Evolutionary conservation across 2,888 invertebrate species (phyloP).

Genomic region (Vesta saturnalis): DNA sequence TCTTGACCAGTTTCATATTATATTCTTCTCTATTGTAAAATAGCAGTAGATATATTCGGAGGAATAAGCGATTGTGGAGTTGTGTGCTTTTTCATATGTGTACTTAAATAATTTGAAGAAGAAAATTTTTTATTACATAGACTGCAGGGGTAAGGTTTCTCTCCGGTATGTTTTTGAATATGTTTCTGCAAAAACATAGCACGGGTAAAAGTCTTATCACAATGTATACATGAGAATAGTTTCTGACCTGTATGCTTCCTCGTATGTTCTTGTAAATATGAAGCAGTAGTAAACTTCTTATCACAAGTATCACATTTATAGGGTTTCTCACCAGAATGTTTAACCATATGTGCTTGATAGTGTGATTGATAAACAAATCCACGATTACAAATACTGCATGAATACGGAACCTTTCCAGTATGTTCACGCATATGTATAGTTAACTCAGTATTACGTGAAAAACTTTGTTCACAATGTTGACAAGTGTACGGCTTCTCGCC

Average conservation of each 20-base stretch:
- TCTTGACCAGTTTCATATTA: no score
- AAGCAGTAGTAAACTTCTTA: constrained; percentile 35
- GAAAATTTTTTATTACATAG: constrained; percentile 37
- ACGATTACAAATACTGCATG: constrained; percentile 58
- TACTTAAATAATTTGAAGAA: constrained; percentile 38
- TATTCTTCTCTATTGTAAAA: constrained; percentile 47
- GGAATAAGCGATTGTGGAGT: constrained; percentile 21
- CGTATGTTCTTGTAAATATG: constrained; percentile 35
- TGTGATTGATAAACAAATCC: constrained; percentile 57
- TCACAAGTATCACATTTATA: constrained; percentile 34
- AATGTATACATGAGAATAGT: constrained; percentile 32
- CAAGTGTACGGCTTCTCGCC: constrained; percentile 54
- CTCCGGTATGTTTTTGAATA: constrained; percentile 34
- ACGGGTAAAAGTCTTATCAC: constrained; percentile 36
- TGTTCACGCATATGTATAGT: constrained; percentile 60
- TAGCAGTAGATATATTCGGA: constrained; percentile 19
- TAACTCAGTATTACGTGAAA: constrained; percentile 59
- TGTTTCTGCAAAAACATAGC: constrained; percentile 34
- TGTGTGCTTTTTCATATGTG: constrained; percentile 36
- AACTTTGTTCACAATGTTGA: constrained; percentile 55
- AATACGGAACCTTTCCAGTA: constrained; percentile 59
- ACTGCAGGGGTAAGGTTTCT: constrained; percentile 34
- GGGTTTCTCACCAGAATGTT: constrained; percentile 46
- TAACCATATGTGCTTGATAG: constrained; percentile 56
- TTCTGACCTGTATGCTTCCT: constrained; percentile 36